Evolutionary conservation across 2,113 vertebrate species (phyloP), one percentile per base, ranked within the genome.

Genomic region (Bothrops jararaca): DNA sequence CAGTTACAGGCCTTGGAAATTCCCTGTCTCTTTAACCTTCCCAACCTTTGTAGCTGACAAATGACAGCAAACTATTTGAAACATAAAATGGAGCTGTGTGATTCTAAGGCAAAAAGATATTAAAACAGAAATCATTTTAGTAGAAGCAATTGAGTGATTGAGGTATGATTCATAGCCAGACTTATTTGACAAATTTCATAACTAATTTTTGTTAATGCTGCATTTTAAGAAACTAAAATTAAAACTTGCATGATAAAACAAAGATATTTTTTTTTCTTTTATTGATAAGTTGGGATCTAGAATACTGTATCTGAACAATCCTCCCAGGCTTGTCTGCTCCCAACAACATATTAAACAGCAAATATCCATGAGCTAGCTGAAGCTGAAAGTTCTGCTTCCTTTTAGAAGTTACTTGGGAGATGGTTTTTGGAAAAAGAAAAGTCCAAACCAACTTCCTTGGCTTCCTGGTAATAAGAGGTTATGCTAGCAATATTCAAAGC

Each of bases 1-100:
- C 92, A 95, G 89, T 89, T 93, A 92, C 24, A 92, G 90, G 69
- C 39, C 89, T 90, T 24, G 91, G 90, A 92, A 96, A 96, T 94
- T 92, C 87, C 74, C 92, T 89, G 91, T 89, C 91, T 94, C 58
- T 85, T 92, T 92, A 52, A 95, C 94, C 26, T 93, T 94, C 93
- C 91, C 60, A 91, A 88, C 60, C 88, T 92, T 89, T 95, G 45
- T 90, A 93, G 88, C 58, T 92, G 89, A 26, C 52, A 80, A 89
- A 29, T 29, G 22, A 56, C 39, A 80, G 26, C 29, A 39, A 15
- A 64, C 26, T 18, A 39, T 24, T 86, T 69, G 91, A 94, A 91
- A 95, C 94, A 92, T 92, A 93, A 94, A 95, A n/a, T 80, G 18
- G 60, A 45, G 26, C 87, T 85, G 15, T 85, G 39, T 91, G 95